Evolutionary conservation across 2,113 vertebrate genomes (phyloP).

Genomic region (Clarias gariepinus): DNA sequence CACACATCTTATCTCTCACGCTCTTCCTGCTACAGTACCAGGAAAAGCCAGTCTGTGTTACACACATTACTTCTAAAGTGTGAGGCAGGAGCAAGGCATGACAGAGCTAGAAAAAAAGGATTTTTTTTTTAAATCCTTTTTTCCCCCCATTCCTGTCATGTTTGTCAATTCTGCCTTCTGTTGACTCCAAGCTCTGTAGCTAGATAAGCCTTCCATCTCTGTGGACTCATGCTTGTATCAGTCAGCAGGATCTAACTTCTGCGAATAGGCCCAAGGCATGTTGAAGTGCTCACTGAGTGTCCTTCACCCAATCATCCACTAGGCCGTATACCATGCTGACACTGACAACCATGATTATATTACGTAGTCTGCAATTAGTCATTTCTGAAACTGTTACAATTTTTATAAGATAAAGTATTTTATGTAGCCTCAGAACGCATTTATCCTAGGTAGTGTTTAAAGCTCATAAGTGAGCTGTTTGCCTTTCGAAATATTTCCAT

Average conservation of each 20-base stretch:
- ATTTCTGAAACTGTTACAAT: neutral
- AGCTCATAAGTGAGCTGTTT: neutral
- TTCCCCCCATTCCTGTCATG: conserved; percentile 13
- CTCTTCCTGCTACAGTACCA: neutral
- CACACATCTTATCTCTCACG: neutral
- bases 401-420: neutral
- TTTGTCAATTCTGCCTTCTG: neutral
- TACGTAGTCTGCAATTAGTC: neutral
- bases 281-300: conserved; percentile 25
- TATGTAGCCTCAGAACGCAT: neutral
- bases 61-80: conserved; percentile 4
- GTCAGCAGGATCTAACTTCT: conserved; percentile 22
- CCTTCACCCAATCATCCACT: neutral
- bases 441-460: neutral
- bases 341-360: neutral
- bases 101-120: neutral
- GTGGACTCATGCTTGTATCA: conserved; percentile 22
- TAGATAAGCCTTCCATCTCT: conserved; percentile 1
- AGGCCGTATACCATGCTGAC: neutral
- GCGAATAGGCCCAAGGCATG: conserved; percentile 25
- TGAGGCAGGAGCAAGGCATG: neutral
- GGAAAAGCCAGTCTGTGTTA: neutral
- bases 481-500: conserved; percentile 21
- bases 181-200: conserved; percentile 17
- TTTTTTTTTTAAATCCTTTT: neutral